Base-by-base conservation (phyloP, 1,140 invertebrate genomes). In the Lanistes nyassanus region DNA sequence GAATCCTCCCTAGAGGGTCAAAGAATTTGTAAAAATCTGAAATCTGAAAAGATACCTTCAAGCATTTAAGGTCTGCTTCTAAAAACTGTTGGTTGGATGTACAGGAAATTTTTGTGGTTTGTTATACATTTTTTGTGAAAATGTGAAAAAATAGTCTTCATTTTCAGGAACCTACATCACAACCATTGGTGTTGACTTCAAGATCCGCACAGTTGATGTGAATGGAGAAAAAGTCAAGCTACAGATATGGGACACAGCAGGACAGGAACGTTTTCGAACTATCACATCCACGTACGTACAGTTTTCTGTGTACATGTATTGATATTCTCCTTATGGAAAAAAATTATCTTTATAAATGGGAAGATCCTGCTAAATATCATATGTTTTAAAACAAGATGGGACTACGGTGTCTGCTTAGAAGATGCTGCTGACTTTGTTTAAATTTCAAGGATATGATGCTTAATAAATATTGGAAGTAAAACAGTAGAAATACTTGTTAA, bases 171-270 rank as follows among this genome's bases (percentile, higher is more conserved):
- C 95, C 92, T 99, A 99, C 86, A 99, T 99, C 86, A 99, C 98
- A 55, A 99, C 98, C 37, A 99, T 99, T 90, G 98, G 98, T 73
- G 98, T 99, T 47, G 98, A 99, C 91, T 99, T 99, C 90, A 99
- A 99, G 93, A 99, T 99, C 85, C 92, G 97, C 85, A 99, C 98
- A 26, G 93, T 99, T 79, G 94, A 95, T 83, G 93, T 99, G 81
- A 94, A 97, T 86, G 97, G 97, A 66, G 94, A 98, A 90, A 93
- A 95, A 84, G 97, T 99, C 1, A 99, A 99, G 90, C 91, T 99
- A 78, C 98, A 99, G 91, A 99, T 99, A 84, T 99, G 98, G 98
- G 97, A 98, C 88, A 97, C 96, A 39, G 92, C 92, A 53, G 92
- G 92, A 7, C 92, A 92, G 79, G 97, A 99, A 89, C 91, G 97